Base-by-base conservation (phyloP, 1,140 invertebrate species). In the Arion vulgaris region DNA sequence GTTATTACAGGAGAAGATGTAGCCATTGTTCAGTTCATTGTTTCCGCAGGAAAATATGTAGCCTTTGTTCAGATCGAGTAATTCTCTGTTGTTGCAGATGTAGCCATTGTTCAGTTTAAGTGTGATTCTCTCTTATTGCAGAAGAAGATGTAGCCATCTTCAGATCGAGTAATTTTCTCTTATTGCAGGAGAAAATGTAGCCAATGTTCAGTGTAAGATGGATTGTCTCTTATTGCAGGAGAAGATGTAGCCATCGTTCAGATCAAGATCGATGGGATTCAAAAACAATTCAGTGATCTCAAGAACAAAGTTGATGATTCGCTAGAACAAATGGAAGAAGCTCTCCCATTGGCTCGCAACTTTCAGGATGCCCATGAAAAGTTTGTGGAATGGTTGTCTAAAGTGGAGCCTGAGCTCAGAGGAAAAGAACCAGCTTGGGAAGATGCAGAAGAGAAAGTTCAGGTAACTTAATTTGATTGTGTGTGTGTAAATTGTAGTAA, bases 381-480 rank as follows among this genome's bases (percentile, higher is more conserved):
- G 75, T 92, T 99, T 0, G 95, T 96, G 66, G 96, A 98, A 84
- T 99, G 98, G 98, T 96, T 99, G 95, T 94, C 96, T 85, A 95
- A 95, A n/a, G 97, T 97, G 1, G 98, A 99, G 90, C 94, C 95
- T 0, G 95, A 95, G 36, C 91, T 99, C 4, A 84, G 91, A 82
- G 86, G 88, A 34, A 86, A 89, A 77, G 91, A 92, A 49, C 71
- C 82, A 9, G 83, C 80, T 62, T 89, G 88, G 53, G 82, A 83
- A n/a, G 91, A 92, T 38, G 87, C 87, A 39, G 90, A 92, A 81
- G 87, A 88, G n/a, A 86, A 88, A 80, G 83, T 91, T 45, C 84
- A 92, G 87, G 91, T 92, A 79, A 85, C 83, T 53, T 57, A n/a
- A 85, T 83, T 85, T 28, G 45, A 87, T 26, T 79, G 77, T 45